These are phyloP conservation scores for Dynastes grantii DNA, from an alignment of 2,888 invertebrate species.

Conservation along the genomic window DNA sequence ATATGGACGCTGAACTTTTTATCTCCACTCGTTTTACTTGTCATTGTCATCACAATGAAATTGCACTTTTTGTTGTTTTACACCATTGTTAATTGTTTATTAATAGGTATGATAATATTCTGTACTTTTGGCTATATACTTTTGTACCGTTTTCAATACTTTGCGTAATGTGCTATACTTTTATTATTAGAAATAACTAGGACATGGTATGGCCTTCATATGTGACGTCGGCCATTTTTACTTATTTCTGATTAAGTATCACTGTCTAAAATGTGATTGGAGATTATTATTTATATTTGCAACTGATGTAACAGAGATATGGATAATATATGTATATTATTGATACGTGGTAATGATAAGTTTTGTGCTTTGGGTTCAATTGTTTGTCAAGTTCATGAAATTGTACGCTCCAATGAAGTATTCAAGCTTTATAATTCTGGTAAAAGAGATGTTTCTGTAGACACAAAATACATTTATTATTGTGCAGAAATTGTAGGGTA, in stretches of 20 bases:
- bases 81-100: neutral
- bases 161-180: neutral
- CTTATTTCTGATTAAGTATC: neutral
- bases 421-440: no score
- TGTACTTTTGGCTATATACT: neutral
- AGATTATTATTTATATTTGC: constrained; percentile 8
- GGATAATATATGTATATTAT: neutral
- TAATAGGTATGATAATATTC: neutral
- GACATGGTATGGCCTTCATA: neutral
- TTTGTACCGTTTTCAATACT: neutral
- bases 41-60: constrained; percentile 33
- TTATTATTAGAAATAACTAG: neutral
- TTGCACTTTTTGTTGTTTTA: constrained; percentile 11
- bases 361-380: neutral
- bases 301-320: constrained; percentile 19
- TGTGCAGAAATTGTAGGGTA: neutral
- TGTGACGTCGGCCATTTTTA: constrained; percentile 25
- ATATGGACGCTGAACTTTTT: neutral
- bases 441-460: no score
- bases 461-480: neutral
- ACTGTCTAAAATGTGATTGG: constrained; percentile 14
- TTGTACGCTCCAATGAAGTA: no score
- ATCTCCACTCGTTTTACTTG: neutral
- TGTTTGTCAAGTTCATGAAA: neutral
- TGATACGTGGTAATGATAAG: neutral